phyloP scores from a whole-genome alignment of 2,888 invertebrate genomes.

The Hybos culiciformis region DNA sequence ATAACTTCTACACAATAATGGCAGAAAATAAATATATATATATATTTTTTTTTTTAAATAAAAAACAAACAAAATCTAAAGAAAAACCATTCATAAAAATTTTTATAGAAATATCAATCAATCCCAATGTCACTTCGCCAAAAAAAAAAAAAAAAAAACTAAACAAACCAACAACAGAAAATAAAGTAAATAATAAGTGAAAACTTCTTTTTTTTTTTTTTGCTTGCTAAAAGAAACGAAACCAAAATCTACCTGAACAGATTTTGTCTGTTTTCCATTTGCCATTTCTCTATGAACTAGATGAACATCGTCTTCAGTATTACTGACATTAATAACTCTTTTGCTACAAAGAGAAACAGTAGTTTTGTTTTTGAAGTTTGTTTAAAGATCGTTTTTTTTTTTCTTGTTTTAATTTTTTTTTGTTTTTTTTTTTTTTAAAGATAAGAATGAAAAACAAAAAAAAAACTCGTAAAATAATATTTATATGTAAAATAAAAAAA shows the following conservation, averaged over 20 bases:
- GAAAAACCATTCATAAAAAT: too few species aligned
- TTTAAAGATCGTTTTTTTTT: conserved; percentile 6
- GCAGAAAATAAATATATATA: too few species aligned
- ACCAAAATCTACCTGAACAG: conserved; percentile 48
- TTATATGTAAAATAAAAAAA: too few species aligned
- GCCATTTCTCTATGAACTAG: conserved; percentile 59
- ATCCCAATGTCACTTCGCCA: conserved; percentile 4
- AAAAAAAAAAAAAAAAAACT: conserved; percentile 7
- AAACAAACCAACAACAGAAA: conserved; percentile 10
- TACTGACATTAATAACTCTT: conserved; percentile 60
- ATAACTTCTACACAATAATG: too few species aligned
- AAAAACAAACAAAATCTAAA: too few species aligned
- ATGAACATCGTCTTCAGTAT: conserved; percentile 60
- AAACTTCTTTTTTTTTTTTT: conserved; percentile 1
- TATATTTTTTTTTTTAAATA: too few species aligned
- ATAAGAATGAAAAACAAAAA: not conserved
- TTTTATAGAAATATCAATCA: conserved; percentile 6
- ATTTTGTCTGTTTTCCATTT: conserved; percentile 57
- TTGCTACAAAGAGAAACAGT: conserved; percentile 45
- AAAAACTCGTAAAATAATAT: too few species aligned
- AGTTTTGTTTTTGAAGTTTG: conserved; percentile 9
- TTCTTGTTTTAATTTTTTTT: not conserved
- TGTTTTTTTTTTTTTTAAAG: conserved; percentile 4
- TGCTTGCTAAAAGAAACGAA: conserved; percentile 5
- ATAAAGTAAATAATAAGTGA: conserved; percentile 15